These are phyloP conservation scores for Oryzias sinensis DNA, from an alignment of 2,797 vertebrate genomes.

Conservation along the genomic window DNA sequence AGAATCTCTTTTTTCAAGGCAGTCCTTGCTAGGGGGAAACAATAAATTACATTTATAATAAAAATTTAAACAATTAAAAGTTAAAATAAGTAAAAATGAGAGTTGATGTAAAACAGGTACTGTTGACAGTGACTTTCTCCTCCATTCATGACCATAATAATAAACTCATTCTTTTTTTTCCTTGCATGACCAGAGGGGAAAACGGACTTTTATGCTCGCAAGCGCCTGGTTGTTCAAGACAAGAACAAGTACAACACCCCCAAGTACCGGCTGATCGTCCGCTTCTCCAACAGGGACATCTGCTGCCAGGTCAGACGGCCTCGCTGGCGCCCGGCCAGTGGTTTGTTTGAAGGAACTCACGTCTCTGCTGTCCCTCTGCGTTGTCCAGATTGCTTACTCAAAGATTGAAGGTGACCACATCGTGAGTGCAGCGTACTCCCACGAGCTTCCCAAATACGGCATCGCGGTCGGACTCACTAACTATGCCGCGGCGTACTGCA, in stretches of 20 bases:
- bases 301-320: slow-evolving; percentile 89
- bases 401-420: slow-evolving; percentile 95
- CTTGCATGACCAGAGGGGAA: slow-evolving; percentile 83
- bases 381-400: slow-evolving; percentile 89
- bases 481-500: slow-evolving; percentile 97
- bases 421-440: slow-evolving; percentile 92
- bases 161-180: too few relatives aligned
- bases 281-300: slow-evolving; percentile 96
- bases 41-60: too few relatives aligned
- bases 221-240: slow-evolving; percentile 96
- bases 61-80: too few relatives aligned
- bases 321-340: neutral
- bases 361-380: neutral
- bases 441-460: slow-evolving; percentile 92
- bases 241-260: slow-evolving; percentile 99
- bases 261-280: slow-evolving; percentile 95
- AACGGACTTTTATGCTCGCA: slow-evolving; percentile 94
- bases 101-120: too few relatives aligned
- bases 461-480: slow-evolving; percentile 93
- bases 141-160: too few relatives aligned
- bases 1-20: too few relatives aligned
- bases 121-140: too few relatives aligned
- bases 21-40: too few relatives aligned
- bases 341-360: neutral
- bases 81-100: too few relatives aligned